Evolutionary conservation across 1,140 invertebrate species (phyloP), one percentile per base, ranked within the genome.

Genomic region (Cyclina sinensis): DNA sequence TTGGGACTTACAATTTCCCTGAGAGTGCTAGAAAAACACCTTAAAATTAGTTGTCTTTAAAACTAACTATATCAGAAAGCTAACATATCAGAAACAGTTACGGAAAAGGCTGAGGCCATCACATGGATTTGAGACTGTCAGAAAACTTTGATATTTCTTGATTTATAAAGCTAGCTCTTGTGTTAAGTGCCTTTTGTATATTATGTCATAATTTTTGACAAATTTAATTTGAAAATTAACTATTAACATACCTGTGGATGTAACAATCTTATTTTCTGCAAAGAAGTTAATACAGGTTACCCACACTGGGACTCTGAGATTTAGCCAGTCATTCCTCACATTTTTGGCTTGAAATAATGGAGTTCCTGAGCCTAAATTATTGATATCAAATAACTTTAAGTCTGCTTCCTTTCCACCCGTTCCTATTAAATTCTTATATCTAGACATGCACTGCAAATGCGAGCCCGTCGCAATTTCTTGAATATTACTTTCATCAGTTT

Each of bases 271-370:
- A 27, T 92, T 94, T 43, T 96, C 91, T 30, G 95, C 95, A 80
- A 97, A 89, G 94, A 98, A 98, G 9, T 96, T 95, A 0, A 97
- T 95, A 91, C 97, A 97, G 5, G 96, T 96, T 35, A 98, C 97
- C 97, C 97, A 98, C 21, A 98, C 96, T 0, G 98, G 97, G n/a
- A 97, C 96, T 88, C 97, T 95, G 16, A 98, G 93, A 91, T 98
- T 97, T 18, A 98, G 93, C 96, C 97, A 97, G 94, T 98, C 97
- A 93, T 97, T 96, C 94, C 94, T 94, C 87, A 97, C 96, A 97
- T 98, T 98, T 96, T 97, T 98, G 46, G 97, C 97, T 92, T 94
- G 96, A 95, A 97, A 98, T 84, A 96, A 89, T 30, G 96, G 95
- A 94, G 94, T 93, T 90, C 82, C 65, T 37, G 57, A 32, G 4